Evolutionary conservation across 2,113 vertebrate species (phyloP).

Genomic region (Anguilla japonica): DNA sequence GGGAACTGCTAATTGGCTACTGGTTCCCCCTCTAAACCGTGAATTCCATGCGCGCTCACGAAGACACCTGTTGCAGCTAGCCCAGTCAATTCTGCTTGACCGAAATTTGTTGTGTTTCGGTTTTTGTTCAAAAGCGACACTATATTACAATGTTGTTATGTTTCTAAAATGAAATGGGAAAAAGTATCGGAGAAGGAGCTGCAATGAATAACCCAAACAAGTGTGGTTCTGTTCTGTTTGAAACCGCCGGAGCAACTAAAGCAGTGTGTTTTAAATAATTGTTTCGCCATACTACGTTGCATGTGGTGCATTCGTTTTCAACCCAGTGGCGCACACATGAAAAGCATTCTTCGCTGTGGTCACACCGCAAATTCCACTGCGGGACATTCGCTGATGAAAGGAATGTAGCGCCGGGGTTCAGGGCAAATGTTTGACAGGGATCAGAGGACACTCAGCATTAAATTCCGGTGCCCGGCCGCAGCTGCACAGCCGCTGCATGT

Average conservation of each 20-base stretch:
- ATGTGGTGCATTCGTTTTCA: neutral
- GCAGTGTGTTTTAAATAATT: constrained; percentile 1
- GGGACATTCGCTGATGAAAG: constrained; percentile 3
- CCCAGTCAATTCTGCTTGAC: neutral
- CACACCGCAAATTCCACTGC: neutral
- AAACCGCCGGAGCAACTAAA: neutral
- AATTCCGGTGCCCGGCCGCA: too few relatives aligned
- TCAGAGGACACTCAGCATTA: too few relatives aligned
- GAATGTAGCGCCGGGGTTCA: too few relatives aligned
- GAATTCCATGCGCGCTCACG: neutral
- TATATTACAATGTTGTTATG: neutral
- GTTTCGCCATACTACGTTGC: neutral
- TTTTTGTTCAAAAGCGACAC: neutral
- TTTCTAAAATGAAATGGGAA: neutral
- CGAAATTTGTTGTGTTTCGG: neutral
- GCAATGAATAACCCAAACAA: neutral
- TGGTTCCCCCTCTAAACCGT: neutral
- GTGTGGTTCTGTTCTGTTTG: neutral
- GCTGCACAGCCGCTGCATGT: too few relatives aligned
- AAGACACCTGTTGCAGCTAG: constrained; percentile 2
- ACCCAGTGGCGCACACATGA: neutral
- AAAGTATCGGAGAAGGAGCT: neutral
- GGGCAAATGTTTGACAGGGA: constrained; percentile 33
- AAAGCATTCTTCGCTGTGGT: constrained; percentile 15
- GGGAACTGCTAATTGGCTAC: neutral